Base-by-base conservation (phyloP, 1,140 invertebrate genomes). In the Apis laboriosa region DNA sequence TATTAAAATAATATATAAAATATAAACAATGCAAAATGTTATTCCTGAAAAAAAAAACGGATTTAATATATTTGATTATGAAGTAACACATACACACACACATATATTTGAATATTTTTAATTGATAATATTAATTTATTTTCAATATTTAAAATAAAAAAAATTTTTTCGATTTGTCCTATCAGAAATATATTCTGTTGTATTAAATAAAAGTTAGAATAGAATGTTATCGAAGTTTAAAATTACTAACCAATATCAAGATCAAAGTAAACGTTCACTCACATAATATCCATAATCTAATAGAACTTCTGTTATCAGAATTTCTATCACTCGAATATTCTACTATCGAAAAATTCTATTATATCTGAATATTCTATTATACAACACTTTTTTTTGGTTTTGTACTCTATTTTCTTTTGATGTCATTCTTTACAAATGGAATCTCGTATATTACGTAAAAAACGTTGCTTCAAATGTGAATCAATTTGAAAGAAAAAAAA, bases 231-330 rank as follows among this genome's bases (percentile, higher is more conserved):
- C 2, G 43, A 9, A 24, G 4, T n/a, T 24, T 17, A n/a, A 73
- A 58, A n/a, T 28, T 71, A 63, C 9, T 56, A 76, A 61, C 9
- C 60, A 63, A 63, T 76, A 76, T 63, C 73, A 76, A 76, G 73
- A 76, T 76, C 73, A 76, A 76, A 76, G 73, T 51, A 51, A 76
- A 76, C 60, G 43, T 24, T 51, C 24, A 43, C 58, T 61, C 34
- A 58, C 5, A 74, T 60, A 74, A 74, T 60, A 74, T 74, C 13
- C n/a, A 51, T 21, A 19, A n/a, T 13, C 24, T 51, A n/a, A 63
- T 75, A 43, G 73, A 63, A 63, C 58, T 51, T 74, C 19, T 74
- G 43, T 51, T 75, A 61, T 51, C 56, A 51, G 34, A 75, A 75
- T 75, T 75, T 61, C 53, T 53, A 58, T 75, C n/a, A 21, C 2